Base-by-base conservation (phyloP, 1,140 invertebrate species). In the Frieseomelitta varia region DNA sequence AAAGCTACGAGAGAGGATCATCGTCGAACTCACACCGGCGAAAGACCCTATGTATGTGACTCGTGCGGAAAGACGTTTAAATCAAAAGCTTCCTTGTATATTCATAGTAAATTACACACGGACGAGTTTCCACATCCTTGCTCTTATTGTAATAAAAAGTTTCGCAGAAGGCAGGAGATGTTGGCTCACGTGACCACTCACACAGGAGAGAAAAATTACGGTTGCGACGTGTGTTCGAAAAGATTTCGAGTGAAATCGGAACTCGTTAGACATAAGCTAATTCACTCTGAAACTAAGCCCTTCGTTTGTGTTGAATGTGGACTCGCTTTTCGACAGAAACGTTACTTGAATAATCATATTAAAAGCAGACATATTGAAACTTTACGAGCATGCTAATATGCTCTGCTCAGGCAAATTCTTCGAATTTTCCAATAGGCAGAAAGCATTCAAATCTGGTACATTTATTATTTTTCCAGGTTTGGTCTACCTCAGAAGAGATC, bases 21-120 rank as follows among this genome's bases (percentile, higher is more conserved):
- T 88, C 95, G 96, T 89, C 95, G 96, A 90, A 96, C 96, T 19
- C 96, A 97, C 77, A 96, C 96, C 0, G 95, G 96, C 34, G 95
- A 96, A 87, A 95, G 96, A 81, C 96, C 96, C 0, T 97, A 96
- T 84, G 94, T 96, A 47, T 97, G 97, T 87, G 96, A 97, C 75
- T 93, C 95, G 72, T 97, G 96, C 81, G 96, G 93, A 2, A 96
- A 96, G 85, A 92, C 92, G 3, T 96, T 96, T 90, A 94, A 95
- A 4, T 95, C 95, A 0, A 95, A 95, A 69, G 95, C 95, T 0
- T 94, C 95, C 4, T 89, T 95, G 6, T 96, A 96, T 88, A 95
- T 96, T 56, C 96, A 96, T 91, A 91, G 93, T 27, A 94, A 95
- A 89, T 93, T 93, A 19, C 93, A 95, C 89, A 95, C 92, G 0